Evolutionary conservation across 2,888 invertebrate genomes (phyloP), one percentile per base, ranked within the genome.

Genomic region (Leucophenga maculata): DNA sequence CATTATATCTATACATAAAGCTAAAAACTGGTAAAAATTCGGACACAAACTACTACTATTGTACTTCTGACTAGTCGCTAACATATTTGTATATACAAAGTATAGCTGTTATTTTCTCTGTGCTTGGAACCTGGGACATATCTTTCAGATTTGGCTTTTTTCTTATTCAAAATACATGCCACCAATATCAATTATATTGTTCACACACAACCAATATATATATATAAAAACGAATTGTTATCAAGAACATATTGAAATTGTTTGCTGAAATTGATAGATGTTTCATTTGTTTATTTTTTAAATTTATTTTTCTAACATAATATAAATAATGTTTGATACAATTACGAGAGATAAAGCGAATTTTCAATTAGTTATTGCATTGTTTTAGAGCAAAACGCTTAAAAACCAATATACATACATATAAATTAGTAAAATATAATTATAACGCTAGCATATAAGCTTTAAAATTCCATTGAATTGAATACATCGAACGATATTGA

Each of bases 401-500:
- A 8, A 16, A 66, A 54, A 54, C 74, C 67, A 59, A 48, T 59
- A 48, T 65, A 8, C 8, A 64, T 32, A 66, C 62, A 67, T 22
- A 31, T 39, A 50, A 66, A 20, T 39, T 11, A 1, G 11, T 11
- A 11, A 39, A 39, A 6, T 11, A 39, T 20, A 22, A 54, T 20
- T 50, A 50, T 18, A 50, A 54, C 1, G 22, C 77, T 77, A 69
- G 74, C 67, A 69, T 66, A 69, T 76, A 76, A 78, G 74, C 74
- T 67, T 52, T 31, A 65, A 65, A 31, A 31, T 52, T 39, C 39
- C 72, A 50, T 78, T 75, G 70, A 72, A 67, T 44, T n/a, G 68
- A 62, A 68, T 73, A 82, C 81, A 80, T 78, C 84, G 79, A 84
- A 84, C 72, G 67, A 78, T 73, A 72, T 76, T 75, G 68, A 73